Percentiles rank a stretch among this genome's conserved stretches.
These are phyloP conservation scores for Lepus europaeus DNA, from an alignment of 2,113 vertebrate genomes.

Conservation along the genomic window DNA sequence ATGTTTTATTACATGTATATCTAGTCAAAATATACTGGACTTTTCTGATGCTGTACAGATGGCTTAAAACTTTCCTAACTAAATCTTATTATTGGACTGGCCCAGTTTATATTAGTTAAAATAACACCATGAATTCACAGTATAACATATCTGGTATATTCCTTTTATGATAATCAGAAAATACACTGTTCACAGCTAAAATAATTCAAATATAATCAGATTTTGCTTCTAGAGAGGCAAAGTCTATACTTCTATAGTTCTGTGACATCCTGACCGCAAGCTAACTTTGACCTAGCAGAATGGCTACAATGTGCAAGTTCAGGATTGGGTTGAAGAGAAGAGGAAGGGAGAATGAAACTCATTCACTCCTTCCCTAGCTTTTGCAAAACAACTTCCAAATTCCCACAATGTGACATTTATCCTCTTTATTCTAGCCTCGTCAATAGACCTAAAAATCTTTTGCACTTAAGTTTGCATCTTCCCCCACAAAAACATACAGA, in stretches of 20 bases:
- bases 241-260: constrained; percentile 13
- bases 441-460: constrained; percentile 47
- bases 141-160: constrained; percentile 26
- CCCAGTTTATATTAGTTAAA: constrained; percentile 45
- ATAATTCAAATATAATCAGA: constrained; percentile 41
- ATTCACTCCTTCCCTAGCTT: constrained; percentile 54
- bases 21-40: neutral
- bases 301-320: constrained; percentile 44
- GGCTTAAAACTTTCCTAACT: constrained; percentile 17
- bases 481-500: constrained; percentile 59
- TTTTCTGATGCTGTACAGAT: constrained; percentile 23
- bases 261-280: neutral
- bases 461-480: constrained; percentile 34
- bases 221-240: constrained; percentile 60
- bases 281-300: constrained; percentile 59
- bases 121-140: constrained; percentile 13
- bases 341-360: constrained; percentile 64
- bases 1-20: constrained; percentile 8
- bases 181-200: constrained; percentile 33
- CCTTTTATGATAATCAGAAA: constrained; percentile 29
- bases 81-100: neutral
- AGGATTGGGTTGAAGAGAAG: constrained; percentile 45
- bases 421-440: constrained; percentile 22
- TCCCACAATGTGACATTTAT: constrained; percentile 60
- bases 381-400: constrained; percentile 69